These are phyloP conservation scores for Eledona agricola DNA, from an alignment of 2,888 invertebrate genomes.

Conservation along the genomic window DNA sequence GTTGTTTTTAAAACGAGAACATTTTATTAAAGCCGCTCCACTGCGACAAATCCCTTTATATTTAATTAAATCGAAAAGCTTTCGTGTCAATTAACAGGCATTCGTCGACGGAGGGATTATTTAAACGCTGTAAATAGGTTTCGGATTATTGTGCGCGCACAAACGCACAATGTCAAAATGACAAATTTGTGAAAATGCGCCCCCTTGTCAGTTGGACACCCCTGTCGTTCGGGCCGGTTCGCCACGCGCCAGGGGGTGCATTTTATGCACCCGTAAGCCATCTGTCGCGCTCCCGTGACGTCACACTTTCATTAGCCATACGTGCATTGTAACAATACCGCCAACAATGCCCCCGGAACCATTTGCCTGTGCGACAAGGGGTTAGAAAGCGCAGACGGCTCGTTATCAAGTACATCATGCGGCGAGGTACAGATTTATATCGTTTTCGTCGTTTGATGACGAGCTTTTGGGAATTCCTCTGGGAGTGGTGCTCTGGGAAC, in stretches of 20 bases:
- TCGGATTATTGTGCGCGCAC: background rate
- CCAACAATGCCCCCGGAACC: slow-evolving; percentile 33
- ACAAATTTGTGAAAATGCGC: slow-evolving; percentile 22
- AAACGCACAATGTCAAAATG: slow-evolving; percentile 6
- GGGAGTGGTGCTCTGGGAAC: slow-evolving; percentile 18
- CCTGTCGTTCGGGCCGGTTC: slow-evolving; percentile 18
- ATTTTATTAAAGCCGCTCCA: too few species aligned
- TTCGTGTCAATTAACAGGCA: too few species aligned
- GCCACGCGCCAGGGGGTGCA: slow-evolving; percentile 42
- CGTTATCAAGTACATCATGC: slow-evolving; percentile 38
- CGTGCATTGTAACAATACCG: slow-evolving; percentile 41
- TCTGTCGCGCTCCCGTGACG: slow-evolving; percentile 42
- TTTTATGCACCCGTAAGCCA: slow-evolving; percentile 39
- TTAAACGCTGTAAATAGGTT: too few species aligned
- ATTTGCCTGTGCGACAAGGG: slow-evolving; percentile 36
- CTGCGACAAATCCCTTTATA: too few species aligned
- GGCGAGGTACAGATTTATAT: slow-evolving; percentile 35
- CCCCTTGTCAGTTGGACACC: slow-evolving; percentile 10
- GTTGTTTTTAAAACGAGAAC: too few species aligned
- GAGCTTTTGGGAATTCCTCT: slow-evolving; percentile 21
- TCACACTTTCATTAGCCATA: slow-evolving; percentile 43
- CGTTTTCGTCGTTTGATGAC: slow-evolving; percentile 33
- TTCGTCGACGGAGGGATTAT: too few species aligned
- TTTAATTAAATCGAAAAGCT: too few species aligned
- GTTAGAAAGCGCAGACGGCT: slow-evolving; percentile 32